Evolutionary conservation across 2,113 vertebrate species (phyloP).

Genomic region (Vanacampus margaritifer): DNA sequence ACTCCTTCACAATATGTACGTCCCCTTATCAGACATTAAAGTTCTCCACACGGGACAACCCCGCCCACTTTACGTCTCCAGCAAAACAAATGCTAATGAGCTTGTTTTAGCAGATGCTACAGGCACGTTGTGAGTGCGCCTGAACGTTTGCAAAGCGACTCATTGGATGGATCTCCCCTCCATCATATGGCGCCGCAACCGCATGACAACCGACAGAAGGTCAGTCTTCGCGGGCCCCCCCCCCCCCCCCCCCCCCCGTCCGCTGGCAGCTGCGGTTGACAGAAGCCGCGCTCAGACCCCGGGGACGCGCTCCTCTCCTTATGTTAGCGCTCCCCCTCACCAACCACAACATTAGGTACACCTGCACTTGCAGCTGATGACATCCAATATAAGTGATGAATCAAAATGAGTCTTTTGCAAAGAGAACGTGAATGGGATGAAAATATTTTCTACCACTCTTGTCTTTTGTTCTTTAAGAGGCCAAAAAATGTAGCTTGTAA

Average conservation of each 20-base stretch:
- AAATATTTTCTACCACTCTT: neutral
- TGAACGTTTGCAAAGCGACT: neutral
- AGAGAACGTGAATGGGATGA: neutral
- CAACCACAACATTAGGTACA: neutral
- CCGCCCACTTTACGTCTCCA: neutral
- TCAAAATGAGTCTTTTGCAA: neutral
- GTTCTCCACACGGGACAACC: neutral
- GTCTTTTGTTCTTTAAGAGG: neutral
- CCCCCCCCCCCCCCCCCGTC: neutral
- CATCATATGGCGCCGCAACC: neutral
- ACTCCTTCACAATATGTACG: conserved; percentile 56
- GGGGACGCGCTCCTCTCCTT: conserved; percentile 39
- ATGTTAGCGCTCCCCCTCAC: conserved; percentile 6
- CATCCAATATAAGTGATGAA: no score
- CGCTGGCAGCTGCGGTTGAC: conserved; percentile 48
- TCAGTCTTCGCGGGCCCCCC: neutral
- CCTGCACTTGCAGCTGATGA: neutral
- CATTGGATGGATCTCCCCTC: neutral
- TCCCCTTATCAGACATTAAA: conserved; percentile 1
- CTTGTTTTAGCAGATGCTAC: conserved; percentile 24
- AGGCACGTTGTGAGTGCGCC: neutral
- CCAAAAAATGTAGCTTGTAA: no score
- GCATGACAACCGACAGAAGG: conserved; percentile 23
- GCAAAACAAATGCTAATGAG: conserved; percentile 13
- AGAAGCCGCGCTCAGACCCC: conserved; percentile 34